These are phyloP conservation scores for Scleropages formosus DNA, from an alignment of 2,797 vertebrate species.

Conservation along the genomic window DNA sequence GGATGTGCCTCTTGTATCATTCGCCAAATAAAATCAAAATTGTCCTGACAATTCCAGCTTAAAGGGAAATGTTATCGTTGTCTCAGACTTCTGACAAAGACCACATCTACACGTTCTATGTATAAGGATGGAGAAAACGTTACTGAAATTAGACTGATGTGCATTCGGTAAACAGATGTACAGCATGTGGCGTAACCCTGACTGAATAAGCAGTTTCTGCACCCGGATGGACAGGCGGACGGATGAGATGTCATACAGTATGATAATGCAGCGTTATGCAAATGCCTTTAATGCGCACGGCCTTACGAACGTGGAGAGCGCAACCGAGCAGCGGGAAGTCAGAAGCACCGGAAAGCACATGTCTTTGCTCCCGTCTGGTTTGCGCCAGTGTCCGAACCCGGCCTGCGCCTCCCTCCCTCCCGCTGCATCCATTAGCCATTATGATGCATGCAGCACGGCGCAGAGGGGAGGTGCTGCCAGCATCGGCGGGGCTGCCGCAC, in stretches of 20 bases:
- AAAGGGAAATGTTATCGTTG: no score
- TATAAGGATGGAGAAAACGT: no score
- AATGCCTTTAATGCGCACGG: constrained; percentile 29
- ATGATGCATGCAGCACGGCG: constrained; percentile 57
- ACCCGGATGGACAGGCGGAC: constrained; percentile 5
- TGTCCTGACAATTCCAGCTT: no score
- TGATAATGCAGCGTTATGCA: constrained; percentile 41
- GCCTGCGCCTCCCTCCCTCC: constrained; percentile 41
- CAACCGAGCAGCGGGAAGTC: constrained; percentile 54
- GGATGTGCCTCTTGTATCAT: no score
- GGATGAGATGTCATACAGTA: not conserved
- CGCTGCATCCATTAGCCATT: constrained; percentile 57
- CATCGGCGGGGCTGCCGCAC: constrained; percentile 70
- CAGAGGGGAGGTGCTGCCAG: constrained; percentile 47
- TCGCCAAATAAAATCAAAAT: no score
- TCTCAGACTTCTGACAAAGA: no score
- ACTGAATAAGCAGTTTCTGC: not conserved
- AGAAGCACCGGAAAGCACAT: constrained; percentile 49
- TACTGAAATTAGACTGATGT: not conserved
- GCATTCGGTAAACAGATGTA: not conserved
- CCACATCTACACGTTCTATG: no score
- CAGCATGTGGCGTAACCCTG: not conserved
- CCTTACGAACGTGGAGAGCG: constrained; percentile 38
- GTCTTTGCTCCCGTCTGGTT: constrained; percentile 45
- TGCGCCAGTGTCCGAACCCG: constrained; percentile 60